Base-by-base conservation (phyloP, 2,113 vertebrate species). In the Chrysochloris asiatica region DNA sequence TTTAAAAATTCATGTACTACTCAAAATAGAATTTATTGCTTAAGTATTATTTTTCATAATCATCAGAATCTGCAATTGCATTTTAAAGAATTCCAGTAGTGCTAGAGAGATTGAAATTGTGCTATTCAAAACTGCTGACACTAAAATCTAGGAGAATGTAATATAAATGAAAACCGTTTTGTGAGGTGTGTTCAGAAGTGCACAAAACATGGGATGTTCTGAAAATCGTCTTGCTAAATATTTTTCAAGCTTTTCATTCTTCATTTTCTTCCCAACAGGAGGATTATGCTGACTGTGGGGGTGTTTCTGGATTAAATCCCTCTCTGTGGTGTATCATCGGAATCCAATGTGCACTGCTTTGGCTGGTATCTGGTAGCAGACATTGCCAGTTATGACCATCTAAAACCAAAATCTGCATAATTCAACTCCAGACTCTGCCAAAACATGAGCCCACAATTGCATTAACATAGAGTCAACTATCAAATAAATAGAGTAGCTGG, bases 281-380 rank as follows among this genome's bases (percentile, higher is more conserved):
- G 92, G 99, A 99, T 96, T 98, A 98, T 11, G 98, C 98, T 1
- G 99, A 99, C 96, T 99, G 99, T 28, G 99, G 99, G 92, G 98
- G 99, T 8, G 99, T 97, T 96, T 98, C 98, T 97, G 98, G 97
- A 90, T 95, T 99, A 96, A 98, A 95, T 91, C 98, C 98, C 30
- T 98, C 98, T 56, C 97, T 99, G 24, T 98, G 98, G 98, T 98
- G 98, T 47, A 88, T 99, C 97, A 80, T 98, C 67, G 98, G 97
- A 92, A 97, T 98, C 96, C 99, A 99, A 95, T 56, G 99, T 93
- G 92, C 98, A 87, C 98, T 99, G 86, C 98, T 99, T 92, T 99
- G 99, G 99, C 98, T 99, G 85, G 94, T 98, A 96, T 98, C 98
- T 75, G 98, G 98, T 96, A 98, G 97, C 92, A 98, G 96, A 95